Evolutionary conservation across 92 coral and sea anemone genomes (phyloP).

Genomic region (Zoanthus sansibaricus): DNA sequence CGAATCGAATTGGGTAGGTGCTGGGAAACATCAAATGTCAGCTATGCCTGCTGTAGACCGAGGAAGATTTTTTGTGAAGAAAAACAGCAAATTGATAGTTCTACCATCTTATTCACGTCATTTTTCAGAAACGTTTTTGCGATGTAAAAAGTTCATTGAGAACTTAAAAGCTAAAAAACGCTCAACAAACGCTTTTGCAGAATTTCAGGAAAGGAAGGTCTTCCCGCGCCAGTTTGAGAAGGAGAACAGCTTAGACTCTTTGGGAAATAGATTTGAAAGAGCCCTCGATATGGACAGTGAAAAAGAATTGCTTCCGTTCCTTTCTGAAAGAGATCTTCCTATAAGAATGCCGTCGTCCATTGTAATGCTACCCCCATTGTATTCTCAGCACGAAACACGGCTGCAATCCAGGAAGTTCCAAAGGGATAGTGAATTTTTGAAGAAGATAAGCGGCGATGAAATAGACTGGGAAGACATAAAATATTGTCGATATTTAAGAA

Average conservation of each 20-base stretch:
- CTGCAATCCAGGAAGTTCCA: conserved; percentile 50
- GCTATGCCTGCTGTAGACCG: neutral
- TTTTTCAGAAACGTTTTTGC: conserved; percentile 7
- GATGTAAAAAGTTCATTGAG: conserved; percentile 51
- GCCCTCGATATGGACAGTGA: neutral
- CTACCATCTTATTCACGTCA: neutral
- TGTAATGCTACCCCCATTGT: conserved; percentile 54
- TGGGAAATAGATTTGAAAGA: neutral
- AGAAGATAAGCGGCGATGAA: conserved; percentile 8
- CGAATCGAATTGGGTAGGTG: neutral
- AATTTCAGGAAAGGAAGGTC: conserved; percentile 40
- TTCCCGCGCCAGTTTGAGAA: neutral
- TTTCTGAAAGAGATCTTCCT: conserved; percentile 58
- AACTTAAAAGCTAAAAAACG: conserved; percentile 50
- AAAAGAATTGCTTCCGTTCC: neutral
- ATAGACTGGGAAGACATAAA: conserved; percentile 39
- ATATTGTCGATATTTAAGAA: conserved; percentile 43
- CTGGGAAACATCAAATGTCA: conserved; percentile 25
- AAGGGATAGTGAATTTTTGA: conserved; percentile 20
- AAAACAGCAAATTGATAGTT: neutral
- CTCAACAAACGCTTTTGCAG: conserved; percentile 38
- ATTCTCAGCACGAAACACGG: conserved; percentile 32
- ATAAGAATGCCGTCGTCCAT: conserved; percentile 57
- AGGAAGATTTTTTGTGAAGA: neutral
- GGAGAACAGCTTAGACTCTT: conserved; percentile 1